phyloP scores from a whole-genome alignment of 2,113 vertebrate genomes.

The Bombycilla garrulus region DNA sequence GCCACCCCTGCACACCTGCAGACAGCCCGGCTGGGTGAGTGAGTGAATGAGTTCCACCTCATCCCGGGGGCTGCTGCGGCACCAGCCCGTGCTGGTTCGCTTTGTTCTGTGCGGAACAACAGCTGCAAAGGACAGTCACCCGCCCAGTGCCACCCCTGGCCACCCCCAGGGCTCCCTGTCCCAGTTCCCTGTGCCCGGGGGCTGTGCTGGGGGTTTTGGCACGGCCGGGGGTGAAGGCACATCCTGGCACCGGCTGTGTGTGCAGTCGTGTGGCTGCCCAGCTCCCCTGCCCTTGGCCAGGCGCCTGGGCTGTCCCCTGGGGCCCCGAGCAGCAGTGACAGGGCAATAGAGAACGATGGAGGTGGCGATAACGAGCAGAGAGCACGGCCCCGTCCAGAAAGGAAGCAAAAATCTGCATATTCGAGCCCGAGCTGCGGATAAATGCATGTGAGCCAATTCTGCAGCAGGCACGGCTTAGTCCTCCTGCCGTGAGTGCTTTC shows the following conservation, averaged over 20 bases:
- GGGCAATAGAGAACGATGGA: not conserved
- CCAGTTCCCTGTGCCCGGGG: not conserved
- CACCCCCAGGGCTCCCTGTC: too few species aligned
- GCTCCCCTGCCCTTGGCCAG: not conserved
- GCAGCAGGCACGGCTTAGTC: not conserved
- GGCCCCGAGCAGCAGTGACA: not conserved
- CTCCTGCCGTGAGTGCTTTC: not conserved
- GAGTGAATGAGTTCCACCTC: not conserved
- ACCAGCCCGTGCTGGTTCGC: not conserved
- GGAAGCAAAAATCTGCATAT: not conserved
- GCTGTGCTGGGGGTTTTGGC: accelerated
- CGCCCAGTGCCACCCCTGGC: not conserved
- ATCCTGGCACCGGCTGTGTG: accelerated
- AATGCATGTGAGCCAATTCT: not conserved
- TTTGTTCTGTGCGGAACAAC: not conserved
- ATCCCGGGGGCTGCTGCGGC: not conserved
- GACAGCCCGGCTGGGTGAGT: not conserved
- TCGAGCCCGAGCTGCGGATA: not conserved
- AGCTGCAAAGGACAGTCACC: not conserved
- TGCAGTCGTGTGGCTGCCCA: not conserved
- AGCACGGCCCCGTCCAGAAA: not conserved
- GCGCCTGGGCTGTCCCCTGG: not conserved
- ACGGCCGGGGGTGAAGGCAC: not conserved
- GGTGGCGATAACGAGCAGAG: not conserved
- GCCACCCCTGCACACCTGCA: not conserved